Evolutionary conservation across 2,888 invertebrate genomes (phyloP).

Genomic region (Cheilosia vulpina): DNA sequence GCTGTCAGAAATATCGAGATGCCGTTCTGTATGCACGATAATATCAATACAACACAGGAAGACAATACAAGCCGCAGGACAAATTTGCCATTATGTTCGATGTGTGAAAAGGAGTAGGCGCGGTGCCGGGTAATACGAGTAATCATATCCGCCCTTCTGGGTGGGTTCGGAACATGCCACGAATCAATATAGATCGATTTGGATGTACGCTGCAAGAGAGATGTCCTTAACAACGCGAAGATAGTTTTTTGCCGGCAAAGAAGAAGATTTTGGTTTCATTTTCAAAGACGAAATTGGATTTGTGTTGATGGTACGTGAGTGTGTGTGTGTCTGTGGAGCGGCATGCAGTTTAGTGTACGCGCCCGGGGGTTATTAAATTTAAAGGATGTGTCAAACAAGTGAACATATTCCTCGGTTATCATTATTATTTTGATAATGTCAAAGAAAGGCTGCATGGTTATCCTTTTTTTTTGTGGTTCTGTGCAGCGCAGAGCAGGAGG

Average conservation of each 20-base stretch:
- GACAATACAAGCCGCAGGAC: slow-evolving; percentile 56
- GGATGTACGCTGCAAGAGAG: slow-evolving; percentile 1
- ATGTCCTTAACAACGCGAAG: slow-evolving; percentile 32
- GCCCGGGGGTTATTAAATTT: slow-evolving; percentile 70
- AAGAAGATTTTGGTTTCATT: slow-evolving; percentile 13
- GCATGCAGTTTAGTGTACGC: slow-evolving; percentile 16
- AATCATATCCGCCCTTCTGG: slow-evolving; percentile 46
- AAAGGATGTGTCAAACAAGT: slow-evolving; percentile 67
- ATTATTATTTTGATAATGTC: slow-evolving; percentile 64
- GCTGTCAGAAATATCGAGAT: slow-evolving; percentile 58
- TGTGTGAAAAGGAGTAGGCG: slow-evolving; percentile 28
- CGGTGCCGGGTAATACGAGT: slow-evolving; percentile 9
- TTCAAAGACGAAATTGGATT: slow-evolving; percentile 51
- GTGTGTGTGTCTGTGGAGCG: neutral
- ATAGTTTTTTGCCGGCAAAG: slow-evolving; percentile 15
- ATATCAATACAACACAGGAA: slow-evolving; percentile 63
- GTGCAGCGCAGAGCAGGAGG: slow-evolving; percentile 37
- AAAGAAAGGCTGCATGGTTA: slow-evolving; percentile 35
- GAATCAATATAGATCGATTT: slow-evolving; percentile 21
- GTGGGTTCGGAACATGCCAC: slow-evolving; percentile 22
- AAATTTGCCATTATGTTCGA: slow-evolving; percentile 59
- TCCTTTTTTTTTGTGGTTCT: slow-evolving; percentile 35
- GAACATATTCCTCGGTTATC: slow-evolving; percentile 37
- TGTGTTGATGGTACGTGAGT: slow-evolving; percentile 1
- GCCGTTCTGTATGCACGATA: slow-evolving; percentile 10